Evolutionary conservation across 2,888 invertebrate species (phyloP).

Genomic region (Incurvaria masculella): DNA sequence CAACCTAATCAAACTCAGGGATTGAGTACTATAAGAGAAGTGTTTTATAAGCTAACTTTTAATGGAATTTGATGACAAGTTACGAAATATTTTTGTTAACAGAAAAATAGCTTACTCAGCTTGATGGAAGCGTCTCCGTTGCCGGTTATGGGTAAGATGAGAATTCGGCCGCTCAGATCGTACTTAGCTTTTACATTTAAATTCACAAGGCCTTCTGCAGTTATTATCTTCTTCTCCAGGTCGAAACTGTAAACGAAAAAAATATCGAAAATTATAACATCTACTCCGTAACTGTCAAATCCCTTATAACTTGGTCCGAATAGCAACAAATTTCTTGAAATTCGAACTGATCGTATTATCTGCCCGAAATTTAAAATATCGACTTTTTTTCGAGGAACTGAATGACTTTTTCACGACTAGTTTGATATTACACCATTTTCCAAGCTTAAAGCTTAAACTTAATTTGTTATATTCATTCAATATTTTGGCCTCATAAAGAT

Average conservation of each 20-base stretch:
- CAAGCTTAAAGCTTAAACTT: not conserved
- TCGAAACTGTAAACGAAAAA: slow-evolving; percentile 32
- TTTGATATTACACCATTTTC: not conserved
- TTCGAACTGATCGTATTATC: too few species aligned
- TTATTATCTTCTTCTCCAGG: slow-evolving; percentile 31
- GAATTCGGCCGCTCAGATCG: slow-evolving; percentile 32
- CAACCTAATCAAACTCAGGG: too few species aligned
- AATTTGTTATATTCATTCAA: not conserved
- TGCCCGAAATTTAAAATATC: too few species aligned
- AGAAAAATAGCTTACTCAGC: slow-evolving; percentile 29
- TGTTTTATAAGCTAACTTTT: too few species aligned
- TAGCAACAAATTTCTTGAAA: too few species aligned
- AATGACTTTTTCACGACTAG: too few species aligned
- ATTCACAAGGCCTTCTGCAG: slow-evolving; percentile 29
- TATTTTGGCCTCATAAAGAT: not conserved
- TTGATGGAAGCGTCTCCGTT: slow-evolving; percentile 32
- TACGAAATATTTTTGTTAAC: too few species aligned
- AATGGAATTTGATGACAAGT: too few species aligned
- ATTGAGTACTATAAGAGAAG: too few species aligned
- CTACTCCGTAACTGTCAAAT: too few species aligned
- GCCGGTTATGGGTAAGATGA: slow-evolving; percentile 30
- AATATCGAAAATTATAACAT: slow-evolving; percentile 7
- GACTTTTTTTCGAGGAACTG: too few species aligned
- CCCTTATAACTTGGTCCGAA: too few species aligned
- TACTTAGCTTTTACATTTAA: slow-evolving; percentile 33